Percentiles rank a stretch among this genome's conserved stretches.
phyloP scores from a whole-genome alignment of 2,113 vertebrate species.

The Plotosus lineatus region DNA sequence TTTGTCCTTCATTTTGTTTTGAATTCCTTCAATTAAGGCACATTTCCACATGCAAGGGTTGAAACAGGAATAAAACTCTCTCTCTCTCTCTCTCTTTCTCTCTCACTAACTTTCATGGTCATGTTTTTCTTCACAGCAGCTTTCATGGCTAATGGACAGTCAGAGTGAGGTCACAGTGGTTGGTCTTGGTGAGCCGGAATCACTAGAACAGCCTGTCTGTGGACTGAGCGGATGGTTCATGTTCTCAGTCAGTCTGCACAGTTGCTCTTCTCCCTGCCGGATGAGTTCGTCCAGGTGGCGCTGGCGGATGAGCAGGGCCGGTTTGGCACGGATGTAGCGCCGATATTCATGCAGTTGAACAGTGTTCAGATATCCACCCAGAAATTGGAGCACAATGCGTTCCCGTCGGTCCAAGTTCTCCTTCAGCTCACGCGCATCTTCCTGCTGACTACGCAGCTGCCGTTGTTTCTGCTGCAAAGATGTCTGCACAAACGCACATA shows the following conservation, averaged over 20 bases:
- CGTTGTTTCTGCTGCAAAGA: constrained; percentile 83
- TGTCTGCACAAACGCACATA: constrained; percentile 68
- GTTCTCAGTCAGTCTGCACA: constrained; percentile 78
- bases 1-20: constrained; percentile 8
- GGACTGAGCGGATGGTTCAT: constrained; percentile 35
- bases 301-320: constrained; percentile 86
- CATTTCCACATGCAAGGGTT: not conserved
- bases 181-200: constrained; percentile 54
- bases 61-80: not conserved
- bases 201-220: constrained; percentile 16
- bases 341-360: constrained; percentile 85
- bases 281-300: constrained; percentile 90
- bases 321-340: constrained; percentile 85
- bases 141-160: constrained; percentile 33
- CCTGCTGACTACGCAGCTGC: constrained; percentile 85
- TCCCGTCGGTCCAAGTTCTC: constrained; percentile 93
- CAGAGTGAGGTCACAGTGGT: constrained; percentile 59
- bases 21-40: constrained; percentile 46
- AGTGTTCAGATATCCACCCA: constrained; percentile 78
- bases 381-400: constrained; percentile 81
- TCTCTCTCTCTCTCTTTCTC: constrained; percentile 5
- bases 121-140: constrained; percentile 1
- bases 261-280: constrained; percentile 85
- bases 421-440: constrained; percentile 93
- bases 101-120: not conserved